Evolutionary conservation across 2,797 vertebrate genomes (phyloP), one percentile per base, ranked within the genome.

Genomic region (Coluber constrictor): DNA sequence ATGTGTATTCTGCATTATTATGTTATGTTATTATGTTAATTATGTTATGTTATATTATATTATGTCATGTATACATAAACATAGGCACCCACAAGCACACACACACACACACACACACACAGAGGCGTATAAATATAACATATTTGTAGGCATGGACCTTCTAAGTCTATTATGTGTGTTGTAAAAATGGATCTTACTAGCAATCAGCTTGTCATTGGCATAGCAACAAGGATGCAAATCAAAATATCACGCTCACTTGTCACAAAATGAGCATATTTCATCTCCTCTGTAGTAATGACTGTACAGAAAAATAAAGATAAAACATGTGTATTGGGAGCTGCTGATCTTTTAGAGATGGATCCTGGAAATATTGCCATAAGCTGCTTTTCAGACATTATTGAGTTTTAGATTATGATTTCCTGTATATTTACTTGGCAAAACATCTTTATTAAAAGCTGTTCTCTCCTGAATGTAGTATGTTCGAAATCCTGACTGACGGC

Each of bases 211-310:
- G 87, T 92, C 91, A 83, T 16, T 83, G 92, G 51, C 60, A 88
- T 91, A 89, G 47, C 70, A 90, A 91, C 83, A 88, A 63, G 93
- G 37, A 90, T 55, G 25, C 54, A 91, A 86, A 92, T 51, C 18
- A 91, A 92, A 93, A 93, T 13, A 92, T 18, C 37, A 54, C 56
- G 32, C 86, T 16, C 12, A 93, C 27, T n/a, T 61, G 63, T 93
- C n/a, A 92, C 79, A 61, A 66, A 56, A 91, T 88, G 56, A 93
- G 79, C 74, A 90, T 15, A 90, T 37, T 11, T 32, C 79, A 90
- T 93, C 60, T 43, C 91, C 88, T 86, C 93, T 43, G 5, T 89
- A 27, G 32, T 5, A 43, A 86, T 2, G 61, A 29, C 43, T 88
- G 43, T 54, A 10, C 0, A 4, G 8, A 79, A 55, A 61, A 20